Evolutionary conservation across 2,888 invertebrate species (phyloP).

Genomic region (Drosophila pseudotakahashii): DNA sequence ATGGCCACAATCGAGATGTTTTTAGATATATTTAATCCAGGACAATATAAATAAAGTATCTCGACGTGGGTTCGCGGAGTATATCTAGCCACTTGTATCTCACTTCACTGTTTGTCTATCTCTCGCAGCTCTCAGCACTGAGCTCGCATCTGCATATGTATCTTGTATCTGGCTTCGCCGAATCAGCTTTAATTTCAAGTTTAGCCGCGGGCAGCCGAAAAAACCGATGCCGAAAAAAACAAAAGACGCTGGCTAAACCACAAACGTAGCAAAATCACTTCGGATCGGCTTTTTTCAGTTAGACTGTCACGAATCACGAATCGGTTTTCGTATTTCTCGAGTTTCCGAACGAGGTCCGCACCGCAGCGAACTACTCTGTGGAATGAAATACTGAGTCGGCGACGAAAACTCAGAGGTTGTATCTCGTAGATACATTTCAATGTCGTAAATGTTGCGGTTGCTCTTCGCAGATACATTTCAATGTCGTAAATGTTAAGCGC

Average conservation of each 20-base stretch:
- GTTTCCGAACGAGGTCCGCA: conserved; percentile 47
- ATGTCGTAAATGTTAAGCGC: conserved; percentile 3
- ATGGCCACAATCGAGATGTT: conserved; percentile 63
- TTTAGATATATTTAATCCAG: conserved; percentile 82
- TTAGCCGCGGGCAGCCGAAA: conserved; percentile 64
- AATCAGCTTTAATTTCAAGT: conserved; percentile 80
- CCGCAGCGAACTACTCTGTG: conserved; percentile 55
- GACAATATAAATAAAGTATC: conserved; percentile 82
- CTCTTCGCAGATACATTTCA: background rate
- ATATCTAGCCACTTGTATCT: conserved; percentile 26
- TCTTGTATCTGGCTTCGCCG: conserved; percentile 59
- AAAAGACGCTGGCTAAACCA: conserved; percentile 55
- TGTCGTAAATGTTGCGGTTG: conserved; percentile 10
- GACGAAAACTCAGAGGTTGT: too few species aligned
- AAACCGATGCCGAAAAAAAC: conserved; percentile 48
- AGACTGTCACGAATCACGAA: conserved; percentile 26
- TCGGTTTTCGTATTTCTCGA: conserved; percentile 11
- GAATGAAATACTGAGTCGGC: conserved; percentile 62
- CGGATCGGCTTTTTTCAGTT: background rate
- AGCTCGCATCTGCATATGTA: conserved; percentile 47
- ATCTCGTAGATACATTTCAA: background rate
- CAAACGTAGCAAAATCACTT: conserved; percentile 36
- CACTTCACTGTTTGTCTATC: conserved; percentile 39
- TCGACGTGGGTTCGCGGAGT: conserved; percentile 53
- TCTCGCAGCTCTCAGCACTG: conserved; percentile 31